Percentiles rank a stretch among this genome's conserved stretches.
phyloP scores from a whole-genome alignment of 2,113 vertebrate species.

The Gobiocypris rarus region DNA sequence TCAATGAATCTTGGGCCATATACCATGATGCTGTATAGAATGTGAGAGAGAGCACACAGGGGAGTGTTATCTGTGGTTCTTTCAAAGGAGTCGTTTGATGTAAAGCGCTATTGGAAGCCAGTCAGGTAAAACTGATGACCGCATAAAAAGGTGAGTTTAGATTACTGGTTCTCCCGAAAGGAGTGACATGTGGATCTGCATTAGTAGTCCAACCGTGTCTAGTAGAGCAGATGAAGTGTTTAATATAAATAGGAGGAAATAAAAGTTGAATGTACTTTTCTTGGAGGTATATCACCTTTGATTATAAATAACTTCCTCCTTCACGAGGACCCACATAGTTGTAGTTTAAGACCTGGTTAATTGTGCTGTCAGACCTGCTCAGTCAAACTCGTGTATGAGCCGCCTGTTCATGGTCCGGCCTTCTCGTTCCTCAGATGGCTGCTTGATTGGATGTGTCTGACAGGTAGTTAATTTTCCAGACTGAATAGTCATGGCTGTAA shows the following conservation, averaged over 20 bases:
- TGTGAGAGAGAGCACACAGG: neutral
- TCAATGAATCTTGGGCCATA: constrained; percentile 21
- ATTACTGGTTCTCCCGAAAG: constrained; percentile 21
- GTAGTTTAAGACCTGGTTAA: constrained; percentile 62
- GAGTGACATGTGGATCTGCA: neutral
- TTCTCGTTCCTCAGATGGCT: constrained; percentile 69
- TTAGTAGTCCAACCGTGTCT: neutral
- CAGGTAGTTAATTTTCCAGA: constrained; percentile 72
- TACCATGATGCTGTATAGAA: constrained; percentile 4
- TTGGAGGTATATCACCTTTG: constrained; percentile 19
- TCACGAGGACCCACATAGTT: neutral
- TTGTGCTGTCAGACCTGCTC: constrained; percentile 72
- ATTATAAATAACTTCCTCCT: constrained; percentile 22
- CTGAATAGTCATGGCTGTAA: constrained; percentile 10
- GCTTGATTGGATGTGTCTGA: constrained; percentile 72
- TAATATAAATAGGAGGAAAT: constrained; percentile 14
- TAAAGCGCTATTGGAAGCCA: constrained; percentile 54
- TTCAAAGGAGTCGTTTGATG: constrained; percentile 55
- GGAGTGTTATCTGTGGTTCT: constrained; percentile 42
- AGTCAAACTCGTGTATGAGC: constrained; percentile 49
- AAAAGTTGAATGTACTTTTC: constrained; percentile 11
- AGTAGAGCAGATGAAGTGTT: constrained; percentile 1
- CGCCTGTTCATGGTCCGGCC: constrained; percentile 58
- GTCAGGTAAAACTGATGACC: constrained; percentile 50
- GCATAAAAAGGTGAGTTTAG: constrained; percentile 35